These are phyloP conservation scores for Gallinago nigripennis DNA, from an alignment of 2,797 vertebrate species.

Conservation along the genomic window DNA sequence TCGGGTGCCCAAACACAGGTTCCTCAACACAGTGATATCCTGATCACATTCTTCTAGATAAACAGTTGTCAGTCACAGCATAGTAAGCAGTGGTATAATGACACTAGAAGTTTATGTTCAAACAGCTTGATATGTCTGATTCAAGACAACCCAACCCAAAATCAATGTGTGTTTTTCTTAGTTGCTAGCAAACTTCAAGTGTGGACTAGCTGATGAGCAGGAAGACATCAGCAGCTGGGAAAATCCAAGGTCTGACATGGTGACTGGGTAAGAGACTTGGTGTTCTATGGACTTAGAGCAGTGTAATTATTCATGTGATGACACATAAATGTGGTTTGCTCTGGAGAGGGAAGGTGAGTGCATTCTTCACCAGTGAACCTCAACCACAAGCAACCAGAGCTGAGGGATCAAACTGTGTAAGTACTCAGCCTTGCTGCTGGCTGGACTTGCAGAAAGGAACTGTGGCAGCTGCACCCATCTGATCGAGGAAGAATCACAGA, in stretches of 20 bases:
- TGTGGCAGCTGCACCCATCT: background rate
- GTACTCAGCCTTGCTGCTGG: background rate
- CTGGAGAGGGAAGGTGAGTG: background rate
- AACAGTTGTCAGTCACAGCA: background rate
- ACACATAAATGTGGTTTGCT: background rate
- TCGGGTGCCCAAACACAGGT: background rate
- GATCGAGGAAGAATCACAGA: background rate
- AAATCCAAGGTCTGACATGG: background rate
- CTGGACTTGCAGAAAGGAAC: background rate
- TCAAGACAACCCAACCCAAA: background rate
- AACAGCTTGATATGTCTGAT: background rate
- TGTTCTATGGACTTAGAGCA: background rate
- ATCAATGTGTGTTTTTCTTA: background rate
- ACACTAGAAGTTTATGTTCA: background rate
- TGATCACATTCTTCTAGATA: background rate
- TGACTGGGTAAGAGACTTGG: too few relatives aligned
- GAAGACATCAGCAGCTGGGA: background rate
- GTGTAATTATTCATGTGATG: background rate
- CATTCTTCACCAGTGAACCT: background rate
- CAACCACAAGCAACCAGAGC: background rate
- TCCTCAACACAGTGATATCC: background rate
- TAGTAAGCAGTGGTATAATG: fast-evolving
- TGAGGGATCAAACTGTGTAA: background rate
- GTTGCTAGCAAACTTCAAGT: too few relatives aligned
- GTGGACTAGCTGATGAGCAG: too few relatives aligned